Evolutionary conservation across 2,888 invertebrate genomes (phyloP), one percentile per base, ranked within the genome.

Genomic region (Cantharis rustica): DNA sequence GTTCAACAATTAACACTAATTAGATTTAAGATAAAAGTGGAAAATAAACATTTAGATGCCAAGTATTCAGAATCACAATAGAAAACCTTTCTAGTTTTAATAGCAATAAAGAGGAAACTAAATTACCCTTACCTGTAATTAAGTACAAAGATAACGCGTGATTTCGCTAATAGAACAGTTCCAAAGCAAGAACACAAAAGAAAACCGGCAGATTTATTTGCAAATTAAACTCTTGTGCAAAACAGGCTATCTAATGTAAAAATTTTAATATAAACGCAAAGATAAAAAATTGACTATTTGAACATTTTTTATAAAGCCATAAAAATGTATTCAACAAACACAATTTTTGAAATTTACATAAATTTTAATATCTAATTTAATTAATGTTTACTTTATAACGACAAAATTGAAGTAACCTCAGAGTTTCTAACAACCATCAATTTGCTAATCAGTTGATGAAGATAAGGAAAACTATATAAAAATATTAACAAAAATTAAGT

Each of bases 1-100:
- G 20, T 64, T 61, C 31, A 63, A 70, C 64, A 73, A 75, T 77
- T 77, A 69, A 68, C 77, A 77, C 77, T 79, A 79, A 79, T 79
- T 79, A 77, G 77, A 75, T 72, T 61, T 66, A 31, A 47, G 72
- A 76, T 75, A 47, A 77, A 77, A 71, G 79, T 76, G 69, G 16
- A 73, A 69, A 16, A 31, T 23, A 20, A 63, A 68, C 68, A 74
- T 73, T 73, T 73, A 68, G 68, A 69, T 69, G 66, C 66, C 47
- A 61, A 64, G 73, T 15, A 73, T 69, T 31, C 68, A 68, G 73
- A 73, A 66, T 61, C 62, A 69, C 68, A 69, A 69, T 61, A 69
- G 73, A 73, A 69, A 69, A 73, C 68, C 64, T 26, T 68, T 68
- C 73, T 61, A 66, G 74, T 66, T 74, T 74, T 74, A 74, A 69